Evolutionary conservation across 1,140 invertebrate species (phyloP), one percentile per base, ranked within the genome.

Genomic region (Oncopeltus fasciatus): DNA sequence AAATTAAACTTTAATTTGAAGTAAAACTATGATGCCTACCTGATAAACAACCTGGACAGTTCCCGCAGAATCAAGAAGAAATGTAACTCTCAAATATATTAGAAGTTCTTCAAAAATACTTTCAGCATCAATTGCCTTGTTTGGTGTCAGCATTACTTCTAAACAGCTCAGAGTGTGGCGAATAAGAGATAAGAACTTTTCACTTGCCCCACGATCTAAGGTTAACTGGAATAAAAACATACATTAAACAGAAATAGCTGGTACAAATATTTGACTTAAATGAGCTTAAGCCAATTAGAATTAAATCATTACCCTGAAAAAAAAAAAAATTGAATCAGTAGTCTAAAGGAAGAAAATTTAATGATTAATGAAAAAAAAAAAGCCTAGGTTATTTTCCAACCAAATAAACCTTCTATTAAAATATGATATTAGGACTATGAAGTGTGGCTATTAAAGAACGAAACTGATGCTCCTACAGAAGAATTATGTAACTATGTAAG

Each of bases 21-120:
- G 18, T 18, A 43, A 43, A n/a, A 28, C 47, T 27, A 28, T 27
- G 21, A n/a, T 43, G 29, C 33, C 18, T 67, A 82, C 80, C 74
- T 82, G 88, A 28, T 88, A 84, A 0, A 93, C 85, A 72, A 87
- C 90, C 33, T 82, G 77, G 0, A 94, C 80, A 0, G 88, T 84
- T 1, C 75, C 72, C 2, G 83, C 81, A 0, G 88, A 80, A 53
- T 86, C 84, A 18, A 91, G 69, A 1, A 77, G 72, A 63, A 93
- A 81, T 0, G 86, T 83, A 2, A 79, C 78, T 67, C 84, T 83
- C 1, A 93, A 73, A 71, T 90, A 91, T 62, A 74, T 76, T 0
- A 95, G 75, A 28, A 93, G 73, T 71, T 95, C 91, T 73, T 95
- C 90, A 0, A 86, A 83, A 61, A 88, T 79, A 61, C 78, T 76